Evolutionary conservation across 2,888 invertebrate genomes (phyloP).

Genomic region (Epistrophe eligans): DNA sequence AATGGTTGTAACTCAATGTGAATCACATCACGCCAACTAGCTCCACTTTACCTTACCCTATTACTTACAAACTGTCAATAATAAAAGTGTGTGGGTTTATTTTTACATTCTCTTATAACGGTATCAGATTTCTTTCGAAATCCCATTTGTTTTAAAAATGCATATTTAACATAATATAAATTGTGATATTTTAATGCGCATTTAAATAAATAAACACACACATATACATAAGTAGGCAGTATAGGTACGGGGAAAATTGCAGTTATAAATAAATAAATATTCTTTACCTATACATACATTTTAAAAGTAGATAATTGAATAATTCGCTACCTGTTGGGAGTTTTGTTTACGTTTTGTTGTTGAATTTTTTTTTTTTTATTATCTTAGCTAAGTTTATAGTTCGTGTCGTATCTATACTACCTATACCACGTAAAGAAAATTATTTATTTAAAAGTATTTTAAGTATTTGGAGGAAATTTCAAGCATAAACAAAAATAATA

Average conservation of each 20-base stretch:
- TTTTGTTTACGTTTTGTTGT: neutral
- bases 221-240: neutral
- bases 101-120: neutral
- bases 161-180: constrained; percentile 30
- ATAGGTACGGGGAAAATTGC: neutral
- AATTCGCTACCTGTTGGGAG: neutral
- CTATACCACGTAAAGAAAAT: too few species aligned
- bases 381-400: neutral
- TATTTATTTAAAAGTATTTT: too few species aligned
- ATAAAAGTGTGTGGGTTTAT: constrained; percentile 25
- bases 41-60: neutral
- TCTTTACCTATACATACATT: too few species aligned
- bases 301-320: neutral
- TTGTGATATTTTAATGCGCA: neutral
- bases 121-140: constrained; percentile 24
- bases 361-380: neutral
- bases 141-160: neutral
- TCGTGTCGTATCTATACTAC: neutral
- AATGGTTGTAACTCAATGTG: too few species aligned
- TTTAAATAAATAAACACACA: neutral
- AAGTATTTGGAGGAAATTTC: too few species aligned
- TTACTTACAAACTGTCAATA: constrained; percentile 13
- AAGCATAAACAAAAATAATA: too few species aligned
- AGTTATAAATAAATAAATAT: too few species aligned
- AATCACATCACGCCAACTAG: too few species aligned